Evolutionary conservation across 2,113 vertebrate species (phyloP), one percentile per base, ranked within the genome.

Genomic region (Strix uralensis): DNA sequence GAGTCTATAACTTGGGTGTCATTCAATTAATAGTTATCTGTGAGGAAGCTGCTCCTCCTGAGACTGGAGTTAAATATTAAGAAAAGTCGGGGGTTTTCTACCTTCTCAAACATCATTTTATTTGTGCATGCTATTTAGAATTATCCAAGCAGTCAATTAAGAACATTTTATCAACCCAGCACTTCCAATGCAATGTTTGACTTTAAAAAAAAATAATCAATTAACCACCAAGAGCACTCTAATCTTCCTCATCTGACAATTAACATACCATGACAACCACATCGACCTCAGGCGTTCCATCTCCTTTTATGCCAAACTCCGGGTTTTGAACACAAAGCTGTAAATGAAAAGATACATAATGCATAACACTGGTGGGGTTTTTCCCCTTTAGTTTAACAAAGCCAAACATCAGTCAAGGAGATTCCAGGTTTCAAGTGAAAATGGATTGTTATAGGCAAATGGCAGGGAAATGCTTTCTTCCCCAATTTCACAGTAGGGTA

Each of bases 311-410:
- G 51, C 73, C 65, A 95, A 98, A 96, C 49, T 96, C 89, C 86
- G 97, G 93, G 51, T 92, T 97, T 92, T 96, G 96, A 95, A 96
- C 54, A 29, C 97, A 96, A 75, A 99, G 97, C 98, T 98, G 85
- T 52, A 96, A 97, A 95, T 36, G 23, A 94, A 84, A 92, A 96
- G 34, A 40, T 23, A 86, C 7, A 38, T 22, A 65, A 11, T 3
- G 34, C 2, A 2, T 67, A 62, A 73, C 36, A 36, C 17, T n/a
- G 19, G 8, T 23, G 6, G 3, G 0, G 59, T 55, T 25, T 77
- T 49, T 23, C 9, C 25, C 22, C 13, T 52, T 49, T 38, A 71
- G 16, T 54, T 86, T 73, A 77, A 73, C 7, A 58, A 84, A 81
- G 27, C 3, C 11, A 71, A 72, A 26, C 3, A 65, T 26, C 30